A percentile compares a stretch with the other conserved stretches of the same genome.
phyloP scores from a whole-genome alignment of 2,888 invertebrate genomes.

The Drosophila mimetica region DNA sequence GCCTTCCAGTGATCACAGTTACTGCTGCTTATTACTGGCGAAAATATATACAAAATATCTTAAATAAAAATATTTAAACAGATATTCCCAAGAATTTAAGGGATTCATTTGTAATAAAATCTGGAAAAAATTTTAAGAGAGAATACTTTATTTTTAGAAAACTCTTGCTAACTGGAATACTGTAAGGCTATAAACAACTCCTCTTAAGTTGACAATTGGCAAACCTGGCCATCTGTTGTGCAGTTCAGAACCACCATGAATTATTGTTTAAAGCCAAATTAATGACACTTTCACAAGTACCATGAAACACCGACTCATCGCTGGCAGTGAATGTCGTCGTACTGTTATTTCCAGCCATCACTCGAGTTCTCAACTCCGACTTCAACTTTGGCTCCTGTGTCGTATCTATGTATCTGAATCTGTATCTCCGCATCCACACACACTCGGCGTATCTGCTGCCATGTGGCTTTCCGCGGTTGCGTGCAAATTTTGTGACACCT shows the following conservation, averaged over 20 bases:
- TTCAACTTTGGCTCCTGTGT: slow-evolving; percentile 33
- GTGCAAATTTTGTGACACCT: slow-evolving; percentile 77
- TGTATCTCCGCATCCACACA: slow-evolving; percentile 22
- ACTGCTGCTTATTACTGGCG: not conserved
- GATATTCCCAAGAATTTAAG: too few species aligned
- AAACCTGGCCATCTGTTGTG: too few species aligned
- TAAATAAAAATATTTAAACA: not conserved
- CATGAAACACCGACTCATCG: not conserved
- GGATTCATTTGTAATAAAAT: too few species aligned
- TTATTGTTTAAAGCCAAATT: not conserved
- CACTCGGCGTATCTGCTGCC: slow-evolving; percentile 45
- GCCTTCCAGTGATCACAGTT: slow-evolving; percentile 1
- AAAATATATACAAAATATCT: not conserved
- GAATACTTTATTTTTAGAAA: not conserved
- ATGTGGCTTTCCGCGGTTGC: slow-evolving; percentile 72
- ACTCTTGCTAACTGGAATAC: not conserved
- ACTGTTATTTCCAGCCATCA: slow-evolving; percentile 20
- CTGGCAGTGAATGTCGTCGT: slow-evolving; percentile 1
- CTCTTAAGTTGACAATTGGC: not conserved
- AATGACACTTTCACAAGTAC: not conserved
- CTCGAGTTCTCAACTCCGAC: slow-evolving; percentile 1
- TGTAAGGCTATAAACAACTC: not conserved
- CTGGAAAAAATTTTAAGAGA: too few species aligned
- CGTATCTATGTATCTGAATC: slow-evolving; percentile 18
- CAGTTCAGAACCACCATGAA: not conserved